A percentile compares a stretch with the other conserved stretches of the same genome.
Conservation (phyloP, 2,888 invertebrate species). For the Byasa hedistus region DNA sequence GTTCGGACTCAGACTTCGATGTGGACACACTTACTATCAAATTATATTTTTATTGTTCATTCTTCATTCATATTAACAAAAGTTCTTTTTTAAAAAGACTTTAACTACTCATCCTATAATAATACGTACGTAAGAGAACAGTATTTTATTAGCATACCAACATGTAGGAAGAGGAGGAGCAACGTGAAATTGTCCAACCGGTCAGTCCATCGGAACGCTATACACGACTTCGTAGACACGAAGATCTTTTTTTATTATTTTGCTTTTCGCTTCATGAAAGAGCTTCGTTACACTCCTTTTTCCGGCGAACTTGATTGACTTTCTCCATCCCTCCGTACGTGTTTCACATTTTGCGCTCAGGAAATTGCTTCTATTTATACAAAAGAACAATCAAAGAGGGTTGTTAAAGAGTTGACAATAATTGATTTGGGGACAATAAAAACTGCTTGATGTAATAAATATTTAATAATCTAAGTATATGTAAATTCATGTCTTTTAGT, state of each 20-base stretch:
- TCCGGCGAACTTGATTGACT: constrained; percentile 47
- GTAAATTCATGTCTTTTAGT: no score
- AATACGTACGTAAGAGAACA: no score
- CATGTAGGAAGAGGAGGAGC: background rate
- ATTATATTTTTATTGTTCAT: no score
- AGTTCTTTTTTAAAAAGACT: no score
- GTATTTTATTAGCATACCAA: background rate
- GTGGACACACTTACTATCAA: no score
- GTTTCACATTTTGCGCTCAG: constrained; percentile 10
- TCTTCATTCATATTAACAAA: no score
- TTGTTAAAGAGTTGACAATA: background rate
- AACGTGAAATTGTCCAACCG: background rate
- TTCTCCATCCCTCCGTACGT: constrained; percentile 15
- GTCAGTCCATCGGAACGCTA: constrained; percentile 10
- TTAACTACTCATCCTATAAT: no score
- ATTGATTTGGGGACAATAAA: background rate
- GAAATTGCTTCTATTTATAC: constrained; percentile 5
- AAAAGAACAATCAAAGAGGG: constrained; percentile 9
- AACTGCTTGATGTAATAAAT: background rate
- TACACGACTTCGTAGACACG: constrained; percentile 5
- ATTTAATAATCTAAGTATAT: background rate
- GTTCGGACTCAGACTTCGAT: no score
- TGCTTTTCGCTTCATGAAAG: constrained; percentile 49
- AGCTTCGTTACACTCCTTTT: constrained; percentile 53
- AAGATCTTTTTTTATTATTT: constrained; percentile 30